These are phyloP conservation scores for Esox masquinongy DNA, from an alignment of 2,797 vertebrate species.

Conservation along the genomic window DNA sequence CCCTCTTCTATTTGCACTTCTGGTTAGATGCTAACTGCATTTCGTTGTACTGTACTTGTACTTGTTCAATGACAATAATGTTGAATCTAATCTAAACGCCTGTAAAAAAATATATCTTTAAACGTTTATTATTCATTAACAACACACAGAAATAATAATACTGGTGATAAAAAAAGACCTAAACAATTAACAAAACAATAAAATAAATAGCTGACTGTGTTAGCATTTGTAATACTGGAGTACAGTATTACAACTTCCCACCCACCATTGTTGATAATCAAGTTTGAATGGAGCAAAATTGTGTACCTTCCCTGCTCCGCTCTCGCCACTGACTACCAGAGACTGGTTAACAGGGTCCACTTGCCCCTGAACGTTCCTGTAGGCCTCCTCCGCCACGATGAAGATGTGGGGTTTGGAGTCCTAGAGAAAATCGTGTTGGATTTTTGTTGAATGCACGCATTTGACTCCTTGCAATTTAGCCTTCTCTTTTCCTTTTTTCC, in stretches of 20 bases:
- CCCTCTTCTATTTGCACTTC: too few relatives aligned
- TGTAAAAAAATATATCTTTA: too few relatives aligned
- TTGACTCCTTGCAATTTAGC: not conserved
- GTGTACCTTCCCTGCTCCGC: constrained; percentile 94
- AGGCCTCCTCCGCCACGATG: constrained; percentile 91
- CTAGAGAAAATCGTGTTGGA: constrained; percentile 50
- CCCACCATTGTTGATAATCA: not conserved
- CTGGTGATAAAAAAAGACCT: too few relatives aligned
- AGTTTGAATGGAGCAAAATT: not conserved
- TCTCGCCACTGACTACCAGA: constrained; percentile 95
- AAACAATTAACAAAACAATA: too few relatives aligned
- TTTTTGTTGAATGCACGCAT: constrained; percentile 8
- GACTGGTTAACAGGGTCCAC: constrained; percentile 88
- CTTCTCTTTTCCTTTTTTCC: not conserved
- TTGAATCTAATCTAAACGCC: too few relatives aligned
- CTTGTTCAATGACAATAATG: too few relatives aligned
- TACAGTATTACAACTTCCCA: not conserved
- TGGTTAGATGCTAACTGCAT: too few relatives aligned
- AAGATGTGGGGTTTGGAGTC: constrained; percentile 92
- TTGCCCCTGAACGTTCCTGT: constrained; percentile 89
- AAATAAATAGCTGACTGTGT: too few relatives aligned
- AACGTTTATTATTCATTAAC: too few relatives aligned
- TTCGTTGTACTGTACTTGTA: too few relatives aligned
- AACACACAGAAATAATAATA: too few relatives aligned
- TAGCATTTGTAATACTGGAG: too few relatives aligned